phyloP scores from a whole-genome alignment of 2,888 invertebrate genomes.

The Eupeodes luniger region DNA sequence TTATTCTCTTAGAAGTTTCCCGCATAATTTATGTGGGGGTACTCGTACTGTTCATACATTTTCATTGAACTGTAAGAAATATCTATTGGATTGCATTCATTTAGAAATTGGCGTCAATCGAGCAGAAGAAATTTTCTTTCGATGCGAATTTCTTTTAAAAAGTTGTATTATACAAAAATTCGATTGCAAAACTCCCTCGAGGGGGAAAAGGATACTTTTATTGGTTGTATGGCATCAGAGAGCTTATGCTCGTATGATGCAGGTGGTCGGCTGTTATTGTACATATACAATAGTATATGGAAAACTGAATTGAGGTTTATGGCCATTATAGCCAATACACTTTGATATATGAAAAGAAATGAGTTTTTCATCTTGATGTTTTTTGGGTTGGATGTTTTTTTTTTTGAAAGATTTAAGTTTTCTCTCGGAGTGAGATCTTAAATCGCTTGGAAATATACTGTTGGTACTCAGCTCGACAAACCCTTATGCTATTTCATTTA shows the following conservation, averaged over 20 bases:
- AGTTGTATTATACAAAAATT: constrained; percentile 17
- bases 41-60: constrained; percentile 9
- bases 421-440: constrained; percentile 32
- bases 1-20: neutral
- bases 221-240: neutral
- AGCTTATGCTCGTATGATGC: neutral
- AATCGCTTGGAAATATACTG: constrained; percentile 72
- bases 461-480: constrained; percentile 38
- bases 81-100: constrained; percentile 69
- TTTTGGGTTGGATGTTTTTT: neutral
- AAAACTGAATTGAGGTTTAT: constrained; percentile 19
- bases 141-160: constrained; percentile 36
- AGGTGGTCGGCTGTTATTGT: constrained; percentile 44
- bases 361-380: neutral
- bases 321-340: constrained; percentile 38
- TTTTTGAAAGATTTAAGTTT: constrained; percentile 42
- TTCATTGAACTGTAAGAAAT: constrained; percentile 48
- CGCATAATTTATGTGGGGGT: neutral
- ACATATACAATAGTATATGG: neutral
- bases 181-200: neutral
- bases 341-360: constrained; percentile 22
- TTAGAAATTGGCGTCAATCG: constrained; percentile 69
- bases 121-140: constrained; percentile 63
- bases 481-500: constrained; percentile 60
- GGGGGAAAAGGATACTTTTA: neutral